phyloP scores from a whole-genome alignment of 2,888 invertebrate genomes.

The Invenusta paracnida region DNA sequence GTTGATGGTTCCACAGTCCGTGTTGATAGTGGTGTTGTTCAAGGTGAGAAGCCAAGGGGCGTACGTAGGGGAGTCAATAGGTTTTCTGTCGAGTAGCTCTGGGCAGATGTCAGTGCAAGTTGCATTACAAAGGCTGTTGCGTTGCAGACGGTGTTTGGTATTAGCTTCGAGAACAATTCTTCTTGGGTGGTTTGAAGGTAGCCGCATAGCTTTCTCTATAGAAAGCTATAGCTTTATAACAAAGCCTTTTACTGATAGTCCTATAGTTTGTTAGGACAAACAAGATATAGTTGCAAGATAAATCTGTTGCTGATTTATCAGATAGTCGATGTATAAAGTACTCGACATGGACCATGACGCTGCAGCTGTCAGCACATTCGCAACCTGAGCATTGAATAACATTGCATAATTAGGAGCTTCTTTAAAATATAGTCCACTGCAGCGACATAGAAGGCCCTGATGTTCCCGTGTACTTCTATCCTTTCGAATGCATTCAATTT shows the following conservation, averaged over 20 bases:
- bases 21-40: background rate
- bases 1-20: background rate
- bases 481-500: background rate
- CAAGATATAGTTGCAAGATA: no score
- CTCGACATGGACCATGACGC: background rate
- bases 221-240: background rate
- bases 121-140: background rate
- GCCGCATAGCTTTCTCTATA: background rate
- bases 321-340: background rate
- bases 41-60: background rate
- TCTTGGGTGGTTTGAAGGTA: background rate
- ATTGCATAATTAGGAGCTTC: background rate
- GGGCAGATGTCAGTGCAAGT: background rate
- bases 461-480: background rate
- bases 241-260: background rate
- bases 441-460: background rate
- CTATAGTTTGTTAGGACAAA: no score
- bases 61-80: background rate
- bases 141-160: background rate
- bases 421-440: background rate
- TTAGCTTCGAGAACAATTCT: background rate
- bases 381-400: background rate
- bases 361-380: background rate
- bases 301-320: background rate
- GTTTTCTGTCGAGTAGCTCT: background rate